These are phyloP conservation scores for Gandaritis pyraliata DNA, from an alignment of 2,888 invertebrate genomes.

Conservation along the genomic window DNA sequence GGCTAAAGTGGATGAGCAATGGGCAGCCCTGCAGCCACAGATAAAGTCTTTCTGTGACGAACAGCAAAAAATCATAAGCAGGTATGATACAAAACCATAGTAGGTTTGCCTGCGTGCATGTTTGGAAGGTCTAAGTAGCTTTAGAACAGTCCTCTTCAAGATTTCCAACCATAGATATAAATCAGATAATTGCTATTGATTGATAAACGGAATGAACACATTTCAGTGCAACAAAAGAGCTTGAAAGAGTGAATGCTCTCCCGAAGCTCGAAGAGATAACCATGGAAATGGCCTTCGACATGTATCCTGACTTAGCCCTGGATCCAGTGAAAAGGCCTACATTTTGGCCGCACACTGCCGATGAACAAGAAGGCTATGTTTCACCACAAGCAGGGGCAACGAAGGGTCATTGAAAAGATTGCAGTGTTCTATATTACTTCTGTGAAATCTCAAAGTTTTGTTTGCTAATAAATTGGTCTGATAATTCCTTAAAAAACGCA, in stretches of 20 bases:
- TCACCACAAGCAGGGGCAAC: constrained; percentile 39
- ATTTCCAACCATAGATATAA: no score
- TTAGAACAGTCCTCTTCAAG: no score
- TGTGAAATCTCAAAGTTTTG: neutral
- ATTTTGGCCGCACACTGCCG: constrained; percentile 72
- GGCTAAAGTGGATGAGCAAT: constrained; percentile 65
- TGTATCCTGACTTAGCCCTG: constrained; percentile 58
- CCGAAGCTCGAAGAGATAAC: constrained; percentile 71
- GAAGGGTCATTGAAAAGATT: constrained; percentile 21
- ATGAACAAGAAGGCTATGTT: constrained; percentile 66
- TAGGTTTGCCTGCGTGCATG: neutral
- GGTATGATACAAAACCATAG: constrained; percentile 45
- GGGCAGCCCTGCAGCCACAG: constrained; percentile 57
- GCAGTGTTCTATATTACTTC: neutral
- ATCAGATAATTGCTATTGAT: no score
- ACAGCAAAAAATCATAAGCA: constrained; percentile 56
- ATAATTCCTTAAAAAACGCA: neutral
- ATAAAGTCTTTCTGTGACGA: constrained; percentile 60
- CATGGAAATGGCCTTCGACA: constrained; percentile 64
- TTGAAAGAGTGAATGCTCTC: constrained; percentile 59
- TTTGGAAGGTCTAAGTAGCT: no score
- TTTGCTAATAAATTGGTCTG: neutral
- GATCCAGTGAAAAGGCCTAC: constrained; percentile 65
- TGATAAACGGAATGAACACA: neutral
- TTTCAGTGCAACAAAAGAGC: constrained; percentile 59